These are phyloP conservation scores for Clarias macrocephalus DNA, from an alignment of 2,113 vertebrate species.

Conservation along the genomic window DNA sequence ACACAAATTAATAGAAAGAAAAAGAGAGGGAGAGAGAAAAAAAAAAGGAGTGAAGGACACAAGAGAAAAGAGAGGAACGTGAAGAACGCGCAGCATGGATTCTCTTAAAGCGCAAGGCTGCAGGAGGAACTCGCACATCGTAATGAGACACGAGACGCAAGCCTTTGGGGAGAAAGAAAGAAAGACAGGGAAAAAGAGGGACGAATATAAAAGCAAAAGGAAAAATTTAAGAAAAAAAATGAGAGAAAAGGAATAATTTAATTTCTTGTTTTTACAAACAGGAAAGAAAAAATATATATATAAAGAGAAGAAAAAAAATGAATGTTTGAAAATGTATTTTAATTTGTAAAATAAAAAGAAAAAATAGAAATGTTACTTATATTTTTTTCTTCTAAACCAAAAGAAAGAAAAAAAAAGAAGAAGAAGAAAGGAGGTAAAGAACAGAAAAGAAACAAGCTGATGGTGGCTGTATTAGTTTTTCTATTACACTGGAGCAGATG, in stretches of 20 bases:
- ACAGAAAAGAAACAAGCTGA: not conserved
- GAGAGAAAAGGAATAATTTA: not conserved
- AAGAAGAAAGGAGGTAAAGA: not conserved
- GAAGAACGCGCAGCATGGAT: slow-evolving; percentile 35
- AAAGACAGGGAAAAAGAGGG: not conserved
- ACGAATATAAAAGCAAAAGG: not conserved
- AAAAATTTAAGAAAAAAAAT: not conserved
- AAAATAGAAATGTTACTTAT: too few relatives aligned
- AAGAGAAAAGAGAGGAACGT: not conserved
- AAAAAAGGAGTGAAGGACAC: not conserved
- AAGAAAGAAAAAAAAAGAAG: not conserved
- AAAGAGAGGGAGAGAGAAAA: not conserved
- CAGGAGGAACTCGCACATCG: slow-evolving; percentile 13
- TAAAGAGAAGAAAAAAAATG: too few relatives aligned
- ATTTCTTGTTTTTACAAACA: too few relatives aligned
- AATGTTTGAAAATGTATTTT: too few relatives aligned
- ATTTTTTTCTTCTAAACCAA: not conserved
- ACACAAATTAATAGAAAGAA: not conserved
- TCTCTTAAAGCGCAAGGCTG: slow-evolving; percentile 60
- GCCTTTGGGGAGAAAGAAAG: not conserved
- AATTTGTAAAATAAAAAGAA: too few relatives aligned
- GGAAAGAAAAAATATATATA: too few relatives aligned
- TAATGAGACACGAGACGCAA: not conserved
- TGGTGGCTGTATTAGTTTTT: slow-evolving; percentile 17
- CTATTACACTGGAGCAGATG: slow-evolving; percentile 1